Conservation (phyloP, 23 tunicate genomes). For the Clavelina lepadiformis region DNA sequence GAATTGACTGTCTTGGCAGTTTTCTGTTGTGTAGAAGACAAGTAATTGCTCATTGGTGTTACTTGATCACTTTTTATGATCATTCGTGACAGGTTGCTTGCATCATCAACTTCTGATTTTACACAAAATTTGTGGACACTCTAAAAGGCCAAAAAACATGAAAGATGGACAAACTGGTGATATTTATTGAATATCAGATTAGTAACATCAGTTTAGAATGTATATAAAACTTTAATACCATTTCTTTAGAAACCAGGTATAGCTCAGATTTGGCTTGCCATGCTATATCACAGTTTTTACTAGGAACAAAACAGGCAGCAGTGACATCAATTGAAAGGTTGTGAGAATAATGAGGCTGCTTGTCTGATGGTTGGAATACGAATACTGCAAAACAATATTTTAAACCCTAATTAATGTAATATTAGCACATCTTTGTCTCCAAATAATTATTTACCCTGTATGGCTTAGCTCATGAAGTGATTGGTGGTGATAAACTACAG, state of each 20-base stretch:
- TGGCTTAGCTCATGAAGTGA: too few species aligned
- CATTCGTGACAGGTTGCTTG: neutral
- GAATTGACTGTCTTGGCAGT: too few species aligned
- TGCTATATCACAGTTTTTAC: neutral
- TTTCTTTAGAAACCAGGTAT: slow-evolving; percentile 13
- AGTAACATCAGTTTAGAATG: neutral
- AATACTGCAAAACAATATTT: slow-evolving; percentile 14
- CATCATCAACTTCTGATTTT: neutral
- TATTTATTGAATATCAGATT: neutral
- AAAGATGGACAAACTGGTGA: neutral
- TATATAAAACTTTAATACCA: neutral
- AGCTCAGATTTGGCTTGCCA: slow-evolving; percentile 8
- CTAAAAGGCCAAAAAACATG: neutral
- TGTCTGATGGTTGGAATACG: slow-evolving; percentile 7
- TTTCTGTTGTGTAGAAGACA: too few species aligned
- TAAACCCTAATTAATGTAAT: neutral
- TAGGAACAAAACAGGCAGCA: slow-evolving; percentile 24
- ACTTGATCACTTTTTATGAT: too few species aligned
- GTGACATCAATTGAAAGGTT: neutral
- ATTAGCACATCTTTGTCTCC: neutral
- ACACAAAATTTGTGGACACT: neutral
- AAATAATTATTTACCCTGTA: too few species aligned
- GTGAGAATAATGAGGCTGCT: slow-evolving; percentile 1
- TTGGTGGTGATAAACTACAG: too few species aligned
- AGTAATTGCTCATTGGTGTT: too few species aligned